Conservation (phyloP, 2,888 invertebrate species). For the Acanthacorydalis orientalis region DNA sequence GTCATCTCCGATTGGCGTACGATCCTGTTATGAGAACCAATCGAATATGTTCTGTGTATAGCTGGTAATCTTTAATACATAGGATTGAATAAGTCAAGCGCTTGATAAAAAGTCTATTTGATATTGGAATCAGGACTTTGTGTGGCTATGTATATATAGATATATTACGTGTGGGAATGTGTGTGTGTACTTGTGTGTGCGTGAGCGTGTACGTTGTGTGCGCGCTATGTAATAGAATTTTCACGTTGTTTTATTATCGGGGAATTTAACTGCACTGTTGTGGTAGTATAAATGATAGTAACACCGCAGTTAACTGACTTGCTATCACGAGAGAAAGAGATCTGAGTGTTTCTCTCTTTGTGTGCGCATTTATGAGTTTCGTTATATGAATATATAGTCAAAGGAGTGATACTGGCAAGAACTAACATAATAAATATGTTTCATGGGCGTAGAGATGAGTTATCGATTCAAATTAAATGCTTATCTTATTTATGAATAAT, state of each 20-base stretch:
- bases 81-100: constrained; percentile 1
- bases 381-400: too few relatives aligned
- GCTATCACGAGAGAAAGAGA: too few relatives aligned
- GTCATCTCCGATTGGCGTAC: neutral
- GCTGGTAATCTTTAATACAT: constrained; percentile 4
- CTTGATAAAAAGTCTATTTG: constrained; percentile 1
- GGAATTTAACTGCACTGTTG: neutral
- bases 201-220: neutral
- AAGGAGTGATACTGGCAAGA: too few relatives aligned
- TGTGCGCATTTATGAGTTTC: too few relatives aligned
- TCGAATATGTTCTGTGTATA: neutral
- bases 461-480: too few relatives aligned
- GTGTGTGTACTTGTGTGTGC: neutral
- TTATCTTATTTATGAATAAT: too few relatives aligned
- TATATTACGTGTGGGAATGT: too few relatives aligned
- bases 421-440: too few relatives aligned
- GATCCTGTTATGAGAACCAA: neutral
- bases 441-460: too few relatives aligned
- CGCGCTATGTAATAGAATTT: neutral
- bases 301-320: neutral
- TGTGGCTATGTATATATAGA: neutral
- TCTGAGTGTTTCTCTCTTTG: too few relatives aligned
- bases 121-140: neutral
- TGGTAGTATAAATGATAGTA: neutral
- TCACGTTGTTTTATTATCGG: neutral